Percentiles rank a stretch among this genome's conserved stretches.
phyloP scores from a whole-genome alignment of 2,797 vertebrate genomes.

The Enteromius paludinosus region DNA sequence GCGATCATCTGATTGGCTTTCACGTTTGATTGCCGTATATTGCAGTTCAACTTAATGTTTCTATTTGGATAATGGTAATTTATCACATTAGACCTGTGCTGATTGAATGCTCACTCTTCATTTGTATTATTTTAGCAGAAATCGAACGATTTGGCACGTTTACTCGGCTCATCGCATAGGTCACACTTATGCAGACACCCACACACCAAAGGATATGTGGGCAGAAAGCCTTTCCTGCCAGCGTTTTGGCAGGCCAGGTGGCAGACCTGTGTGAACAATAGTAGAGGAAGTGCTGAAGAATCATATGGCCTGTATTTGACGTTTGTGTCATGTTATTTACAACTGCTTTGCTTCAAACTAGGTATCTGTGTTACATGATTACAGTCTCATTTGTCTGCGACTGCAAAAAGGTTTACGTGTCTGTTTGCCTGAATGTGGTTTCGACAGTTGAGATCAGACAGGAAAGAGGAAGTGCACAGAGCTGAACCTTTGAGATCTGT shows the following conservation, averaged over 20 bases:
- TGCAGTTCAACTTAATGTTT: constrained; percentile 4
- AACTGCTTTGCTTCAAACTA: neutral
- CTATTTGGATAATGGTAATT: neutral
- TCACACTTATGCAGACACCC: neutral
- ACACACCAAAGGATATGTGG: constrained; percentile 17
- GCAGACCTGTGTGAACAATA: constrained; percentile 26
- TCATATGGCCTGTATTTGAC: neutral
- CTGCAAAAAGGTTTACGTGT: constrained; percentile 40
- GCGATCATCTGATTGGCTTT: neutral
- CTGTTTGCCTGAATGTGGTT: constrained; percentile 71
- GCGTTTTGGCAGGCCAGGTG: constrained; percentile 43
- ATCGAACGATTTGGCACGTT: neutral
- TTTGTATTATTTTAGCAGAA: neutral
- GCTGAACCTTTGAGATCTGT: constrained; percentile 49
- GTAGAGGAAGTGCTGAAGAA: constrained; percentile 18
- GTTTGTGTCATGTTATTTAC: neutral
- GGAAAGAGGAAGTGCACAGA: constrained; percentile 84
- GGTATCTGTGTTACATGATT: neutral
- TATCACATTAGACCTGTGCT: neutral
- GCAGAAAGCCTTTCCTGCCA: constrained; percentile 38
- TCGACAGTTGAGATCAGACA: constrained; percentile 73
- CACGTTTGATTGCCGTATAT: neutral
- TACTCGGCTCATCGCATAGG: neutral
- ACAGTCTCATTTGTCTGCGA: neutral
- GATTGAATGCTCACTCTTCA: neutral